phyloP scores from a whole-genome alignment of 2,797 vertebrate genomes.

The Leuciscus waleckii region DNA sequence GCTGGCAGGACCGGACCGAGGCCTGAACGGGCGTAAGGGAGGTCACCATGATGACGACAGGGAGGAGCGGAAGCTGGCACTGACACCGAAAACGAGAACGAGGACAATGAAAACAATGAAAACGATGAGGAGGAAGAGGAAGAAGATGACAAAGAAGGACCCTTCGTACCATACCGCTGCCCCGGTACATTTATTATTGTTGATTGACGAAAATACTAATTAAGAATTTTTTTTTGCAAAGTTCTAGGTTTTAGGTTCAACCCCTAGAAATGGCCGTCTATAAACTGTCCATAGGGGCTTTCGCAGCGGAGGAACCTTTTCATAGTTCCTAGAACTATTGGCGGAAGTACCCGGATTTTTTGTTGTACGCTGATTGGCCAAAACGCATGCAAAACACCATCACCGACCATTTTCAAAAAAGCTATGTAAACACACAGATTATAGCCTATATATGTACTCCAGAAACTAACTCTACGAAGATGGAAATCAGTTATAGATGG shows the following conservation, averaged over 20 bases:
- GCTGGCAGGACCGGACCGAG: constrained; percentile 77
- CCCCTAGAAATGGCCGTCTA: background rate
- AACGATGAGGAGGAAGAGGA: constrained; percentile 83
- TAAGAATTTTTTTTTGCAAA: background rate
- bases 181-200: constrained; percentile 78
- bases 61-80: constrained; percentile 78
- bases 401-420: no score
- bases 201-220: background rate
- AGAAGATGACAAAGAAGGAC: constrained; percentile 85
- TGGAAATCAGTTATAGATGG: no score
- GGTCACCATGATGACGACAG: constrained; percentile 75
- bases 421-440: no score
- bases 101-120: constrained; percentile 89
- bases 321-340: no score
- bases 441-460: no score
- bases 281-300: background rate
- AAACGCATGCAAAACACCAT: no score
- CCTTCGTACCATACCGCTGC: constrained; percentile 86
- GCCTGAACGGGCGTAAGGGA: constrained; percentile 68
- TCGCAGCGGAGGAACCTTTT: no score
- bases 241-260: background rate
- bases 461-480: no score
- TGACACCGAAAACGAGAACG: constrained; percentile 88
- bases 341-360: no score
- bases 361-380: no score